phyloP scores from a whole-genome alignment of 2,888 invertebrate genomes.

The Hofmannophila pseudospretella region DNA sequence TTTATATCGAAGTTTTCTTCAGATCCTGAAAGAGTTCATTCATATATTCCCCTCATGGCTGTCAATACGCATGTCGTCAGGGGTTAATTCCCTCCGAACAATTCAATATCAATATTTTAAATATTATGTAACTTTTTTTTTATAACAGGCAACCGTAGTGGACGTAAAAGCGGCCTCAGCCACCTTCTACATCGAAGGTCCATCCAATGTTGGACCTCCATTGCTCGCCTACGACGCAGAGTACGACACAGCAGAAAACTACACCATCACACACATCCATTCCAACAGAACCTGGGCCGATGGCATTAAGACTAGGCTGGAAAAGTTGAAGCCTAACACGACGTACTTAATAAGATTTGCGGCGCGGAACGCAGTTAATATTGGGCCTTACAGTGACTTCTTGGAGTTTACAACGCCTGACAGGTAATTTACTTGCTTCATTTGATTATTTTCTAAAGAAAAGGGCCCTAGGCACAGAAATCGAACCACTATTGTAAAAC shows the following conservation, averaged over 20 bases:
- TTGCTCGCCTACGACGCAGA: slow-evolving; percentile 50
- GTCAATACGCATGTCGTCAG: too few species aligned
- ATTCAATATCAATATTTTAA: too few species aligned
- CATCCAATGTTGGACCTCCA: slow-evolving; percentile 34
- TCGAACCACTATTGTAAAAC: too few species aligned
- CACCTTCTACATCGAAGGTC: slow-evolving; percentile 40
- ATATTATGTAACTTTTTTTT: too few species aligned
- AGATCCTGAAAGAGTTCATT: too few species aligned
- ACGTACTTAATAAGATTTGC: slow-evolving; percentile 52
- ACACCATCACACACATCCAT: slow-evolving; percentile 51
- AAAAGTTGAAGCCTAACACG: slow-evolving; percentile 48
- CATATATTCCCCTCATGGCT: too few species aligned
- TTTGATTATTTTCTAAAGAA: neutral
- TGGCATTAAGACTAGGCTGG: slow-evolving; percentile 44
- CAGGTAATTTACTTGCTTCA: slow-evolving; percentile 56
- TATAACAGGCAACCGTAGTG: slow-evolving; percentile 31
- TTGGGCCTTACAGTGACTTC: slow-evolving; percentile 40
- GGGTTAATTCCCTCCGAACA: too few species aligned
- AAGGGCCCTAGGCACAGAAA: too few species aligned
- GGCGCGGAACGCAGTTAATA: slow-evolving; percentile 53
- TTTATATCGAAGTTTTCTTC: too few species aligned
- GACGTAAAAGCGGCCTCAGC: slow-evolving; percentile 44
- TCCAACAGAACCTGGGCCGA: slow-evolving; percentile 56
- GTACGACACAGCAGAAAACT: slow-evolving; percentile 50
- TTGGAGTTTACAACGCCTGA: slow-evolving; percentile 44